Evolutionary conservation across 2,888 invertebrate species (phyloP).

Genomic region (Pseudeuparius sepicola): DNA sequence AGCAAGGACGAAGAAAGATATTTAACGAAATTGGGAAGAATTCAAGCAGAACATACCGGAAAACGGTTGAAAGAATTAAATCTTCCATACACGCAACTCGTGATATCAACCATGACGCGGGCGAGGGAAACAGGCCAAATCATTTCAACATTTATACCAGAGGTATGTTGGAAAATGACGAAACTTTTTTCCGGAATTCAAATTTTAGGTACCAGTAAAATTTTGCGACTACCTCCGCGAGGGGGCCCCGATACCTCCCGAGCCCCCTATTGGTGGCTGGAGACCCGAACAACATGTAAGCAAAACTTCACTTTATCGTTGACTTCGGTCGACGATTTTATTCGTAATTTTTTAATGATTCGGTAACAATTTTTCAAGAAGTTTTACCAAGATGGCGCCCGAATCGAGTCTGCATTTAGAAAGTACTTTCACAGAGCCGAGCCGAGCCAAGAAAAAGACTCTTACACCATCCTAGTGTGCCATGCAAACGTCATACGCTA

Average conservation of each 20-base stretch:
- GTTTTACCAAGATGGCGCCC: slow-evolving; percentile 86
- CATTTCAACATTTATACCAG: slow-evolving; percentile 59
- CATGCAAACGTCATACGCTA: slow-evolving; percentile 98
- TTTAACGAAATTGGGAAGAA: slow-evolving; percentile 70
- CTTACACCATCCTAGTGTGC: slow-evolving; percentile 86
- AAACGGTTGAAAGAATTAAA: slow-evolving; percentile 65
- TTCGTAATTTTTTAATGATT: too few relatives aligned
- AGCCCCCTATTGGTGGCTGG: slow-evolving; percentile 80
- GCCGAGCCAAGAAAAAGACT: slow-evolving; percentile 66
- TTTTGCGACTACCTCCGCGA: slow-evolving; percentile 74
- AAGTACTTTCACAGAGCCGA: slow-evolving; percentile 87
- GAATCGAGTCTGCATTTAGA: slow-evolving; percentile 93
- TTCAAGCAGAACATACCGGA: slow-evolving; percentile 83
- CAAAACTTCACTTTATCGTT: slow-evolving; percentile 14
- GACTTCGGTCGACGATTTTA: too few relatives aligned
- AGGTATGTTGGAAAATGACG: slow-evolving; percentile 27
- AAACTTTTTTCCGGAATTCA: slow-evolving; percentile 21
- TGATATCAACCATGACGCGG: slow-evolving; percentile 86
- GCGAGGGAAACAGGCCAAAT: slow-evolving; percentile 86
- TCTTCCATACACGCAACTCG: slow-evolving; percentile 68
- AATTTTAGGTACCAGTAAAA: slow-evolving; percentile 47
- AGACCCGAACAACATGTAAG: slow-evolving; percentile 68
- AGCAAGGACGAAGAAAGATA: slow-evolving; percentile 59
- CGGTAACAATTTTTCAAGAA: slow-evolving; percentile 48
- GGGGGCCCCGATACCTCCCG: slow-evolving; percentile 90